These are phyloP conservation scores for Gerris lacustris DNA, from an alignment of 2,888 invertebrate genomes.

Conservation along the genomic window DNA sequence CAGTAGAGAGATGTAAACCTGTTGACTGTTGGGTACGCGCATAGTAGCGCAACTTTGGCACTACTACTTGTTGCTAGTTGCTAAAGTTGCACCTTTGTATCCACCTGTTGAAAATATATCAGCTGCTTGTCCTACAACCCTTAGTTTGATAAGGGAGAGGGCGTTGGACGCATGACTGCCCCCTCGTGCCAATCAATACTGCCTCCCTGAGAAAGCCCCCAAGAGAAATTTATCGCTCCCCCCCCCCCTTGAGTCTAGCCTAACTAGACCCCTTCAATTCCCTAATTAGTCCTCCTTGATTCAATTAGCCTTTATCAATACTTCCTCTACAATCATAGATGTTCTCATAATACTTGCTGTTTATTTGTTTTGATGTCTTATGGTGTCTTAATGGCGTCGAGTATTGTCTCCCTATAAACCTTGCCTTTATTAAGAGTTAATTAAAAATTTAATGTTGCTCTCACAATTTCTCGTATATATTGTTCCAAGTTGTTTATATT, in stretches of 20 bases:
- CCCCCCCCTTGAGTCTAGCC: neutral
- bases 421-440: no score
- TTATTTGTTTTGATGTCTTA: no score
- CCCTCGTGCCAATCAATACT: neutral
- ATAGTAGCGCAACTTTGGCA: neutral
- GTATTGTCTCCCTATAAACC: no score
- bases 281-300: neutral
- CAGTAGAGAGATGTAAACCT: no score
- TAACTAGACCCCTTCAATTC: neutral
- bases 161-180: neutral
- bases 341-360: no score
- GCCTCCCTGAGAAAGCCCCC: neutral
- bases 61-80: neutral
- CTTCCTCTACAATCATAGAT: neutral
- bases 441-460: no score
- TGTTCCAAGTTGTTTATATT: no score
- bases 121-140: neutral
- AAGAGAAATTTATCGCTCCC: neutral
- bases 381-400: no score
- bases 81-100: neutral
- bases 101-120: neutral
- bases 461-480: no score
- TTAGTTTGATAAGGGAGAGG: neutral
- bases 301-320: slow-evolving; percentile 6
- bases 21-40: neutral